These are phyloP conservation scores for Tychaedon coryphoeus DNA, from an alignment of 2,113 vertebrate genomes.

Conservation along the genomic window DNA sequence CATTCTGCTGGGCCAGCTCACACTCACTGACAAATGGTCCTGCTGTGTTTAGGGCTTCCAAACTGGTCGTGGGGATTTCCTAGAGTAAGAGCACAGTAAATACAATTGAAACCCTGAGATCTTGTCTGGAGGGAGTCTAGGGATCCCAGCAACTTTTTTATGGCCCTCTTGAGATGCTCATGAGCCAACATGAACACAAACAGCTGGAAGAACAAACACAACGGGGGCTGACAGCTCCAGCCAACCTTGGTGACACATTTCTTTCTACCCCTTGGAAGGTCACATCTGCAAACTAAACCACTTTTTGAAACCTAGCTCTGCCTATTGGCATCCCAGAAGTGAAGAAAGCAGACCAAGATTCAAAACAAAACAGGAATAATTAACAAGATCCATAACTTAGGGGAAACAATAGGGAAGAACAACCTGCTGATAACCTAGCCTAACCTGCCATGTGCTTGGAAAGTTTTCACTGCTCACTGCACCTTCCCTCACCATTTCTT, in stretches of 20 bases:
- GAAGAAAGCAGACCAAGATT: slow-evolving; percentile 27
- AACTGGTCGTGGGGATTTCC: not conserved
- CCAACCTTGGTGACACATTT: not conserved
- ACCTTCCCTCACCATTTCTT: not conserved
- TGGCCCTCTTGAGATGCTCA: not conserved
- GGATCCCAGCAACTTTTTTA: not conserved
- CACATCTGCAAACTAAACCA: not conserved
- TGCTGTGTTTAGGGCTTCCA: not conserved
- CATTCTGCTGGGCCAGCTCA: not conserved
- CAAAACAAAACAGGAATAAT: not conserved
- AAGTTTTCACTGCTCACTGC: not conserved
- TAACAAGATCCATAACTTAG: not conserved
- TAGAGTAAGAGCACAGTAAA: not conserved
- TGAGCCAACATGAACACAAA: not conserved
- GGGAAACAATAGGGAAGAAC: slow-evolving; percentile 17
- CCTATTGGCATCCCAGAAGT: slow-evolving; percentile 11
- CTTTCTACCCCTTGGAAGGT: slow-evolving; percentile 9
- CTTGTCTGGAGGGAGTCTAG: not conserved
- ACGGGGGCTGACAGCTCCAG: not conserved
- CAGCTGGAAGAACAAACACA: not conserved
- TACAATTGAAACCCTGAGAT: not conserved
- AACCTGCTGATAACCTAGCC: not conserved
- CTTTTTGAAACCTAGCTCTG: not conserved
- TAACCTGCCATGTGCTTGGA: not conserved
- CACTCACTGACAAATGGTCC: not conserved